Conservation (phyloP, 2,888 invertebrate species). For the Nomada goodeniana region DNA sequence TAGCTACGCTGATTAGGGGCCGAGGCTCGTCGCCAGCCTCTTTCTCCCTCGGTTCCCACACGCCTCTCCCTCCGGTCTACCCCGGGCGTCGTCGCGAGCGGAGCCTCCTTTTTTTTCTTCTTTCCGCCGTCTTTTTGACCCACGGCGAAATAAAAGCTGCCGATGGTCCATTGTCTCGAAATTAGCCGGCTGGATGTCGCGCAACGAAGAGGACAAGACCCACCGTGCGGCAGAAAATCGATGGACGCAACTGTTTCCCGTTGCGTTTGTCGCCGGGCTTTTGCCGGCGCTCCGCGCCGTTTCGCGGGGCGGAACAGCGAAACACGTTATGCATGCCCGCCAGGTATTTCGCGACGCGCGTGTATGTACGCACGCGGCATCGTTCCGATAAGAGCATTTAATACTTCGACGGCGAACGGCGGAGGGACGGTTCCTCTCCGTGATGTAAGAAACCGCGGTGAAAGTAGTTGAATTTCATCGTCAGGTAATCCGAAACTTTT, state of each 20-base stretch:
- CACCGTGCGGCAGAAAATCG: conserved; percentile 46
- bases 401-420: not conserved
- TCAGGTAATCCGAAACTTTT: conserved; percentile 42
- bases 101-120: not conserved
- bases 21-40: conserved; percentile 49
- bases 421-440: not conserved
- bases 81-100: not conserved
- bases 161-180: conserved; percentile 70
- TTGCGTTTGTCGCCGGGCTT: conserved; percentile 42
- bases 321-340: too few relatives aligned
- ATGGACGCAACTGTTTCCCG: conserved; percentile 50
- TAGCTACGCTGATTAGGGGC: conserved; percentile 69
- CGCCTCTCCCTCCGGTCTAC: conserved; percentile 4
- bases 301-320: not conserved
- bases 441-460: conserved; percentile 4
- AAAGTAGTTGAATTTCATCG: conserved; percentile 26
- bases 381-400: not conserved
- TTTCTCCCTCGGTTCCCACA: conserved; percentile 26
- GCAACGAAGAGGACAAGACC: conserved; percentile 31
- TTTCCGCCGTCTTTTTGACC: conserved; percentile 49
- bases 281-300: conserved; percentile 11
- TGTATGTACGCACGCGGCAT: not conserved
- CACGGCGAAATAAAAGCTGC: conserved; percentile 66
- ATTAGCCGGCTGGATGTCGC: conserved; percentile 67
- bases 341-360: not conserved